Percentiles rank a stretch among this genome's conserved stretches.
These are phyloP conservation scores for Andricus curvator DNA, from an alignment of 2,888 invertebrate species.

Conservation along the genomic window DNA sequence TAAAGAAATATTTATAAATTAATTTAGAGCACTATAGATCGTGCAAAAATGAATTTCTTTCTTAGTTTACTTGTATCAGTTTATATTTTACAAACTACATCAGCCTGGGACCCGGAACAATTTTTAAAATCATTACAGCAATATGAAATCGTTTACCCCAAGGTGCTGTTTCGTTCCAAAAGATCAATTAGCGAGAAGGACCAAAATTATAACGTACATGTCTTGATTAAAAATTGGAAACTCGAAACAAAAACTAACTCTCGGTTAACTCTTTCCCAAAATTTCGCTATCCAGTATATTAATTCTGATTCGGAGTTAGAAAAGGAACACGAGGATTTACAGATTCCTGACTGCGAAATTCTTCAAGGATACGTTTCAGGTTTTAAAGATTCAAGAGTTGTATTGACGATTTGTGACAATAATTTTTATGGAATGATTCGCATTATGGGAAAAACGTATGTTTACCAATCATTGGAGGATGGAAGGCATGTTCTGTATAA, in stretches of 20 bases:
- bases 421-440: conserved; percentile 80
- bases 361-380: conserved; percentile 58
- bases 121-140: background rate
- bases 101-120: background rate
- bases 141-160: background rate
- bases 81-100: background rate
- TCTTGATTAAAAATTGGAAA: conserved; percentile 66
- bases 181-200: background rate
- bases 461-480: conserved; percentile 78
- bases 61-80: background rate
- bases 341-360: conserved; percentile 54
- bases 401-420: conserved; percentile 80
- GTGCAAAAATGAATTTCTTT: background rate
- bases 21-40: no score
- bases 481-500: conserved; percentile 67
- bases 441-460: conserved; percentile 78
- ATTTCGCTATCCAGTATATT: conserved; percentile 56
- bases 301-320: conserved; percentile 6
- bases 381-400: conserved; percentile 78
- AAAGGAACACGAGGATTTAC: background rate
- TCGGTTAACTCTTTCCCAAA: conserved; percentile 58
- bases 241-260: conserved; percentile 60
- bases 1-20: background rate
- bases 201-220: conserved; percentile 13
- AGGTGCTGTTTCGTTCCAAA: background rate